Percentiles rank a stretch among this genome's conserved stretches.
Evolutionary conservation across 2,888 invertebrate genomes (phyloP).

Genomic region (Epinotia bilunana): DNA sequence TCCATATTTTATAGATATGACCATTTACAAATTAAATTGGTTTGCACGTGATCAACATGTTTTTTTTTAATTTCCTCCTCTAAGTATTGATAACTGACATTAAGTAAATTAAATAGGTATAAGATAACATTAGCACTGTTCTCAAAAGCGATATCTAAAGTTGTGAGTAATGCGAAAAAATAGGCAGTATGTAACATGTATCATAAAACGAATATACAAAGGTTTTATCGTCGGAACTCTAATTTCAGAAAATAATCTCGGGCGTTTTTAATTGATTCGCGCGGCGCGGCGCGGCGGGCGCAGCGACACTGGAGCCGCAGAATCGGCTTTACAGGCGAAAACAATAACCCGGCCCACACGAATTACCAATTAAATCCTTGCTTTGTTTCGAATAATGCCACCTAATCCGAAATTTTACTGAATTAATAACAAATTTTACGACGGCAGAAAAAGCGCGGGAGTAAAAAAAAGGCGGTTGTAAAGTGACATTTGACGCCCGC

Average conservation of each 20-base stretch:
- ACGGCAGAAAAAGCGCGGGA: conserved; percentile 70
- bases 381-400: conserved; percentile 82
- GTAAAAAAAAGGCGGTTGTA: conserved; percentile 71
- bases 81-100: too few species aligned
- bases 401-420: conserved; percentile 82
- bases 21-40: conserved; percentile 43
- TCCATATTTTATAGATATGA: conserved; percentile 34
- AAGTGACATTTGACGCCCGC: conserved; percentile 71
- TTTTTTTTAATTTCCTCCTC: conserved; percentile 9
- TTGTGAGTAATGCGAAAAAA: neutral
- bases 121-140: too few species aligned
- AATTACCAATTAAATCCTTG: conserved; percentile 80
- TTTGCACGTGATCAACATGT: conserved; percentile 27
- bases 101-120: too few species aligned
- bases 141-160: too few species aligned
- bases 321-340: conserved; percentile 58
- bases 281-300: conserved; percentile 11
- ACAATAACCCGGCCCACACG: conserved; percentile 64
- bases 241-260: conserved; percentile 42
- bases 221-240: conserved; percentile 20
- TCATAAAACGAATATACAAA: conserved; percentile 14
- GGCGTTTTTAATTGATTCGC: conserved; percentile 52
- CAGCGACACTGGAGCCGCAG: conserved; percentile 45
- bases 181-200: neutral
- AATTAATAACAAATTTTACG: conserved; percentile 82